These are phyloP conservation scores for Blastobasis adustella DNA, from an alignment of 2,888 invertebrate species.

Conservation along the genomic window DNA sequence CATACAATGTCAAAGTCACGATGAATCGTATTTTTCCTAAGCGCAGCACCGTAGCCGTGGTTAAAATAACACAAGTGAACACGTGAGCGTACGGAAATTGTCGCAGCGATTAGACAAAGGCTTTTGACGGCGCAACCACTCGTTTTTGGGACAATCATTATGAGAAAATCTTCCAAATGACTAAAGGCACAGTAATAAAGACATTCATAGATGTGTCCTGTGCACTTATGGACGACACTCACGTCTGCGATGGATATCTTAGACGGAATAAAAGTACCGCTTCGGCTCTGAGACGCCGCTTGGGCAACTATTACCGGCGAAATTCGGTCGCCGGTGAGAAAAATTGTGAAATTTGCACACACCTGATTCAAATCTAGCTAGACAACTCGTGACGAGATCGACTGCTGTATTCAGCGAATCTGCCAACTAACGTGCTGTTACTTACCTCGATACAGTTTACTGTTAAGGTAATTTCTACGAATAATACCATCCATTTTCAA, in stretches of 20 bases:
- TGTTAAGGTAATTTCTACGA: no score
- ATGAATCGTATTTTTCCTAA: no score
- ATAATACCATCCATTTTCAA: no score
- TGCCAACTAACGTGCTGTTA: no score
- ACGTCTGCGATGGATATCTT: constrained; percentile 70
- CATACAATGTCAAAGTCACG: no score
- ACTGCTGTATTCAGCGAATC: no score
- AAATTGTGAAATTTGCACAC: constrained; percentile 12
- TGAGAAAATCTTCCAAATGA: constrained; percentile 75
- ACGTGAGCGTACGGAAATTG: constrained; percentile 39
- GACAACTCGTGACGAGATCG: background rate
- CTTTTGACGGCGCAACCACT: constrained; percentile 68
- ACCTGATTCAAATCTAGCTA: background rate
- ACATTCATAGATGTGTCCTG: constrained; percentile 71
- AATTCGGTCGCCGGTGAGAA: constrained; percentile 24
- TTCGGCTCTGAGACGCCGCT: constrained; percentile 57
- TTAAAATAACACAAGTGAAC: constrained; percentile 17
- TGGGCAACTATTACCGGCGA: constrained; percentile 44
- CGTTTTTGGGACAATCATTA: constrained; percentile 73
- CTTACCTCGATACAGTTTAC: no score
- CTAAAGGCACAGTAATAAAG: constrained; percentile 72
- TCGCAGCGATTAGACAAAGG: constrained; percentile 69
- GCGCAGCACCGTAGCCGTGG: no score
- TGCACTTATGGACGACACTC: constrained; percentile 69
- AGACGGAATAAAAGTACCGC: constrained; percentile 71